Conservation (phyloP, 2,888 invertebrate genomes). For the Drosophila limbata region DNA sequence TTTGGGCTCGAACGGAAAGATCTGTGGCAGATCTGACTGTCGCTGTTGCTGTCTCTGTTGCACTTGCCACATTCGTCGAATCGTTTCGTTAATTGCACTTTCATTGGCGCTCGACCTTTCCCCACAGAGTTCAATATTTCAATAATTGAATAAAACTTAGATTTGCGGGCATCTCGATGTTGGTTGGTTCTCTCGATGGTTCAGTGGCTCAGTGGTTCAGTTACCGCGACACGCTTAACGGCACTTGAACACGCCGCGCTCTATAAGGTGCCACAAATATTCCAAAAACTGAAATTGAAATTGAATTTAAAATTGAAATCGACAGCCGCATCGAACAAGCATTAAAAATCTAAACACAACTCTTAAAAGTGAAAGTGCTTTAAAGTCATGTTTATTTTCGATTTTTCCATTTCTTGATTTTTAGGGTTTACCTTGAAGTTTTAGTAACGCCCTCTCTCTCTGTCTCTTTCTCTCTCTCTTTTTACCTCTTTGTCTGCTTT, state of each 20-base stretch:
- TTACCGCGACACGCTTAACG: constrained; percentile 60
- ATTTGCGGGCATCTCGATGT: constrained; percentile 52
- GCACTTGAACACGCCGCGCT: constrained; percentile 61
- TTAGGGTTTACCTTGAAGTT: constrained; percentile 42
- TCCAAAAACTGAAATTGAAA: constrained; percentile 20
- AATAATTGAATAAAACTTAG: constrained; percentile 76
- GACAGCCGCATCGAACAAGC: constrained; percentile 31
- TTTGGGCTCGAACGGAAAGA: constrained; percentile 40
- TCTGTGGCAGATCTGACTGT: constrained; percentile 7
- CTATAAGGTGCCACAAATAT: constrained; percentile 35
- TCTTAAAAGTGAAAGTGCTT: constrained; percentile 66
- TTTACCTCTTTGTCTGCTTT: not conserved
- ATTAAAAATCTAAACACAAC: constrained; percentile 25
- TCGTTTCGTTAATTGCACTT: constrained; percentile 74
- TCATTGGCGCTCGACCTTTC: constrained; percentile 52
- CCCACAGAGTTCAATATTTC: constrained; percentile 68
- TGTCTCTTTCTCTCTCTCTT: not conserved
- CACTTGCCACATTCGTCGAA: constrained; percentile 39
- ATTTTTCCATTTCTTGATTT: constrained; percentile 27
- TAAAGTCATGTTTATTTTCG: constrained; percentile 30
- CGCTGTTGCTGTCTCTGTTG: constrained; percentile 34
- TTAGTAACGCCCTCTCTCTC: constrained; percentile 2
- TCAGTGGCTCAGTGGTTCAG: constrained; percentile 47
- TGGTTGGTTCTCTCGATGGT: constrained; percentile 32
- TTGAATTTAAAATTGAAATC: constrained; percentile 25